Base-by-base conservation (phyloP, 2,113 vertebrate species). In the Catharus minimus region DNA sequence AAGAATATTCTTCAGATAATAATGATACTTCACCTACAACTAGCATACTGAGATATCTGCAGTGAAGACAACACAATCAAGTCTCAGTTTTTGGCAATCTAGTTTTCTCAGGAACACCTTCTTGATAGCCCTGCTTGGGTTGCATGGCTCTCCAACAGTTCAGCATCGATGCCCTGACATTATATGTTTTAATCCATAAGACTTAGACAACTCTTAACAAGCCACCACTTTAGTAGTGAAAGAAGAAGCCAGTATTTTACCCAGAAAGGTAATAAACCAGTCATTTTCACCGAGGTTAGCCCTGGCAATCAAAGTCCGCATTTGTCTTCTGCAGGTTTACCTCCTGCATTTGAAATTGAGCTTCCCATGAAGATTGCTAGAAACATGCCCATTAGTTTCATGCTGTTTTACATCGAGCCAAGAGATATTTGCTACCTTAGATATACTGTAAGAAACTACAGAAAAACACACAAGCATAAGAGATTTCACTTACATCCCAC, bases 41-140 rank as follows among this genome's bases (percentile, higher is more conserved):
- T 30, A 79, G 18, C 0, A 0, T 10, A 73, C 47, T 55, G 23
- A 49, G 43, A 8, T 17, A 52, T 13, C 13, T 71, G 23, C 1
- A 1, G 26, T 20, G 13, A 32, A 73, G 10, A 73, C 43, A 52
- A 44, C 19, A 39, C 27, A 30, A 58, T 17, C 8, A 78, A 78
- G 15, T 8, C 12, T 61, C 16, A n/a, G 13, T 26, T 88, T 86
- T 24, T 2, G 0, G 32, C 16, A 66, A 53, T 20, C 26, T 32
- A 16, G 33, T 23, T n/a, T 49, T 55, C 41, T 47, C 21, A 20
- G 15, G 32, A 89, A 75, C 0, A 0, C 3, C 11, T 4, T 69
- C 16, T 33, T 62, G 13, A 39, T 52, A 86, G 36, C 7, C 36
- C 32, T 16, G 9, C 15, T 13, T 27, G 10, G 14, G 28, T 26